phyloP scores from a whole-genome alignment of 2,113 vertebrate genomes.

The Mystacornis crossleyi region DNA sequence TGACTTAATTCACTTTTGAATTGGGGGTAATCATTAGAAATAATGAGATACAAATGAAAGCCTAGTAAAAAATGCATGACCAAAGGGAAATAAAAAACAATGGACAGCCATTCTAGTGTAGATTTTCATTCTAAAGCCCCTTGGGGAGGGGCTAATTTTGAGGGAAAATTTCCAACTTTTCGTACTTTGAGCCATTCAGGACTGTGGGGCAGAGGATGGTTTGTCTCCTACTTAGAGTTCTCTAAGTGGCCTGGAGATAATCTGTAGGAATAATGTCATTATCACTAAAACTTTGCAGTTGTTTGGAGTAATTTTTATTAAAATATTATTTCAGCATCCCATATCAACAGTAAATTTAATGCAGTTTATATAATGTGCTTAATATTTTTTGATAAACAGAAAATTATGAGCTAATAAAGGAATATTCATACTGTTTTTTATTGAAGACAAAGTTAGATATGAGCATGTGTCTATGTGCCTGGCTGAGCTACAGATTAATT shows the following conservation, averaged over 20 bases:
- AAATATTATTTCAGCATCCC: neutral
- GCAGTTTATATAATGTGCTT: neutral
- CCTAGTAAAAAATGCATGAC: neutral
- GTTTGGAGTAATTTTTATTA: neutral
- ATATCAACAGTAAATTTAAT: neutral
- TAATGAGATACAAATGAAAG: neutral
- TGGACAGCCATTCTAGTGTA: neutral
- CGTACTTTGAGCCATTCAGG: neutral
- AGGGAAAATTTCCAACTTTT: neutral
- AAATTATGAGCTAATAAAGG: neutral
- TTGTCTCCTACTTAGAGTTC: neutral
- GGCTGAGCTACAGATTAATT: neutral
- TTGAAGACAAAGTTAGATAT: neutral
- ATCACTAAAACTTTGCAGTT: neutral
- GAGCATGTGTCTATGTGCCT: neutral
- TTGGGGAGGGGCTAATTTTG: neutral
- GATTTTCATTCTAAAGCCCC: neutral
- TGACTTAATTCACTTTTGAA: neutral
- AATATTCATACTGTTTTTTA: neutral
- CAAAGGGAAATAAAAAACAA: neutral
- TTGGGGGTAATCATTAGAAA: neutral
- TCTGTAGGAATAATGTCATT: neutral
- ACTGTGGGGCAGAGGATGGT: neutral
- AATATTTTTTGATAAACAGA: neutral
- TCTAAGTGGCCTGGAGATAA: neutral